phyloP scores from a whole-genome alignment of 2,888 invertebrate genomes.

The Lysandra coridon region DNA sequence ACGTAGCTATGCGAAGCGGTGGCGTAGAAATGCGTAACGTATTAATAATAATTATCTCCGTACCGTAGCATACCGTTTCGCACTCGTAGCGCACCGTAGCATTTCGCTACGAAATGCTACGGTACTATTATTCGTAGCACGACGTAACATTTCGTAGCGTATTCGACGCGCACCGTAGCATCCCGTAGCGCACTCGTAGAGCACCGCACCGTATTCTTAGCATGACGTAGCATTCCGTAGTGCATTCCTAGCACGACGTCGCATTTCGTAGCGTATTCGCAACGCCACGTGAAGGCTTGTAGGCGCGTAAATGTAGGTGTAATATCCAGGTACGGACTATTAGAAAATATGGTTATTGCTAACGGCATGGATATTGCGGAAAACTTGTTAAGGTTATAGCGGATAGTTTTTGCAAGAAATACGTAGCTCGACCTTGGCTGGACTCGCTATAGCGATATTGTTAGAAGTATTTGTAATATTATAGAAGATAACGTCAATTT shows the following conservation, averaged over 20 bases:
- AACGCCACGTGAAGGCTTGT: not conserved
- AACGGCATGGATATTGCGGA: conserved; percentile 1
- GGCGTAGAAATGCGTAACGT: too few relatives aligned
- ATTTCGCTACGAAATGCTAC: not conserved
- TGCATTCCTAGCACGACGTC: too few relatives aligned
- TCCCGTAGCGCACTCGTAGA: not conserved
- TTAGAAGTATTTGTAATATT: too few relatives aligned
- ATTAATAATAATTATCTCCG: too few relatives aligned
- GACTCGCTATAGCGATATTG: too few relatives aligned
- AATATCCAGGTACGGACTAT: conserved; percentile 12
- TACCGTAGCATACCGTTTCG: not conserved
- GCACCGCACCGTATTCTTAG: not conserved
- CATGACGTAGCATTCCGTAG: not conserved
- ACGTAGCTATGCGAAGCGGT: not conserved
- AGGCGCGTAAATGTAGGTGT: not conserved
- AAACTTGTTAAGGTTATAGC: not conserved
- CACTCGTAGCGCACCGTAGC: not conserved
- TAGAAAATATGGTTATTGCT: conserved; percentile 15
- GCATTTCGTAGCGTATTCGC: too few relatives aligned
- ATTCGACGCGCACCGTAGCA: not conserved
- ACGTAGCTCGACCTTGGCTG: not conserved
- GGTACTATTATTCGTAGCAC: too few relatives aligned
- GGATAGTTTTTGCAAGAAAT: not conserved
- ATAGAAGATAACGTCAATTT: too few relatives aligned
- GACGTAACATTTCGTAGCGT: too few relatives aligned